Evolutionary conservation across 2,113 vertebrate species (phyloP).

Genomic region (Verasper variegatus): DNA sequence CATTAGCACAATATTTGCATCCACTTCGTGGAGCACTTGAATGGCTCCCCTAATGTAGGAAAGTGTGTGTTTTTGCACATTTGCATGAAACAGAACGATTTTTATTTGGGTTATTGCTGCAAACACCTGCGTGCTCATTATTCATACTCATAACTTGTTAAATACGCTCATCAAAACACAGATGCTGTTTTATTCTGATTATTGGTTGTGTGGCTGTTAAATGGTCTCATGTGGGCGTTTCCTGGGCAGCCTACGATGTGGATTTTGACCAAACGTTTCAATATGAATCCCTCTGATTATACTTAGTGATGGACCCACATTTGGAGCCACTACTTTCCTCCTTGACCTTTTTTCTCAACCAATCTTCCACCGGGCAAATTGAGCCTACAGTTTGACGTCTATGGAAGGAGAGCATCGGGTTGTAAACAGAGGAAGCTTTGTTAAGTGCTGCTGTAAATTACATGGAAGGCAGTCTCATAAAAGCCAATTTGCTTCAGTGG

Average conservation of each 20-base stretch:
- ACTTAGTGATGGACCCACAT: no score
- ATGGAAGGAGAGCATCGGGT: conserved; percentile 53
- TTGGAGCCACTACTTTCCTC: no score
- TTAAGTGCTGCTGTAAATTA: conserved; percentile 75
- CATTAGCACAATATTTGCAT: neutral
- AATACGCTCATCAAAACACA: neutral
- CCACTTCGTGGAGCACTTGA: neutral
- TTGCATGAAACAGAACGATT: neutral
- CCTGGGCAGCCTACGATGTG: neutral
- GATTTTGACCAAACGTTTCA: neutral
- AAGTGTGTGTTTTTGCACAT: neutral
- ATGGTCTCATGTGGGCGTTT: neutral
- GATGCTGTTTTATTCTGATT: neutral
- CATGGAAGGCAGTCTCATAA: conserved; percentile 74
- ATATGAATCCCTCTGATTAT: neutral
- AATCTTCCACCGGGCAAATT: conserved; percentile 9
- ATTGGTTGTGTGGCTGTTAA: neutral
- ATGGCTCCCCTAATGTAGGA: neutral
- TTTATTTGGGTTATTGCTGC: neutral
- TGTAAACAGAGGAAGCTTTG: conserved; percentile 77
- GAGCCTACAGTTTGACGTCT: conserved; percentile 54
- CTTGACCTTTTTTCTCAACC: conserved; percentile 3
- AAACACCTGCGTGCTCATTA: neutral
- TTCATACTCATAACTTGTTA: neutral
- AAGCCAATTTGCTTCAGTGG: conserved; percentile 75